These are phyloP conservation scores for Palythoa heliodiscus DNA, from an alignment of 92 coral and sea anemone genomes.

Conservation along the genomic window DNA sequence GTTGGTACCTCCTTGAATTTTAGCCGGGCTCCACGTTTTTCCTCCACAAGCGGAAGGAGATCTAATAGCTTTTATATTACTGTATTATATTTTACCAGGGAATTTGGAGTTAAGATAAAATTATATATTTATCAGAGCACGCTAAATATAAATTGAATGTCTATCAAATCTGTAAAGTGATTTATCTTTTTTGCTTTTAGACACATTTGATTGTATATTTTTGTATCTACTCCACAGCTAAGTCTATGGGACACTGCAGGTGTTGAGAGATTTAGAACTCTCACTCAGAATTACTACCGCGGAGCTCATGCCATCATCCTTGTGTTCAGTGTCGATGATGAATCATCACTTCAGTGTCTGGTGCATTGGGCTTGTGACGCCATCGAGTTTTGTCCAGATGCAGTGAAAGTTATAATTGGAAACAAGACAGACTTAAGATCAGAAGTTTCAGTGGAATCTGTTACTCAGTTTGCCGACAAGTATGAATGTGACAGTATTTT, in stretches of 20 bases:
- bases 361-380: constrained; percentile 87
- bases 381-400: constrained; percentile 75
- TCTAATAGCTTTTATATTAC: too few species aligned
- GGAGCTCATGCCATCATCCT: constrained; percentile 89
- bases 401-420: constrained; percentile 79
- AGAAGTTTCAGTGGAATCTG: constrained; percentile 65
- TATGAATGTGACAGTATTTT: constrained; percentile 69
- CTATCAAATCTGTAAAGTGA: too few species aligned
- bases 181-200: too few species aligned
- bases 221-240: constrained; percentile 61
- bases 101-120: too few species aligned
- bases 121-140: too few species aligned
- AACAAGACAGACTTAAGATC: constrained; percentile 84
- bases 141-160: too few species aligned
- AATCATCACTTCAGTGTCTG: constrained; percentile 79
- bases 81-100: too few species aligned
- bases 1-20: constrained; percentile 1
- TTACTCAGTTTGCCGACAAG: constrained; percentile 66
- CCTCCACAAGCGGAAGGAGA: neutral
- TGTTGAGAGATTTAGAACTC: constrained; percentile 93
- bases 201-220: neutral
- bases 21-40: neutral
- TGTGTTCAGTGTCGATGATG: constrained; percentile 83
- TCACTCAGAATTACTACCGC: constrained; percentile 92
- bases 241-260: constrained; percentile 99